Evolutionary conservation across 2,113 vertebrate species (phyloP).

Genomic region (Leucopsar rothschildi): DNA sequence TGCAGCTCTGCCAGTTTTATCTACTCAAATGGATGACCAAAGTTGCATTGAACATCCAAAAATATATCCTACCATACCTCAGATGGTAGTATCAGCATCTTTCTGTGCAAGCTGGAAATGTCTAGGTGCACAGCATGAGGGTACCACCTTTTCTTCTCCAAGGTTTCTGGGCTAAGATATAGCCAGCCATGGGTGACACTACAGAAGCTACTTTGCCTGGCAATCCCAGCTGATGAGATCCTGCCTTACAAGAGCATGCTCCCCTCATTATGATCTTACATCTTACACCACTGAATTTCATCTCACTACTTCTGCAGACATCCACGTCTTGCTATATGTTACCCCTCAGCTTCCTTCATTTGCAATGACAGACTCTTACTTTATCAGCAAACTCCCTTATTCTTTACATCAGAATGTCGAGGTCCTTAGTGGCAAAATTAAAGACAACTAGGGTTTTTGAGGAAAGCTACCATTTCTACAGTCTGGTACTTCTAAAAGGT

Average conservation of each 20-base stretch:
- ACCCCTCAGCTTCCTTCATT: not conserved
- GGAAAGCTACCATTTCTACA: not conserved
- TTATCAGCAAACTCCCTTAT: not conserved
- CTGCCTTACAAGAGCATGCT: not conserved
- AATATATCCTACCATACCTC: not conserved
- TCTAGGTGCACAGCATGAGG: fast-evolving
- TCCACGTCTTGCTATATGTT: not conserved
- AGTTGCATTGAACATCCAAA: not conserved
- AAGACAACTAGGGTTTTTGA: fast-evolving
- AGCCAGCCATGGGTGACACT: not conserved
- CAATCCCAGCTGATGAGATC: not conserved
- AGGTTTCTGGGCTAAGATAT: not conserved
- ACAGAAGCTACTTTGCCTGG: not conserved
- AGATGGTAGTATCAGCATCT: not conserved
- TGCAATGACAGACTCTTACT: not conserved
- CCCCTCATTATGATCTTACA: not conserved
- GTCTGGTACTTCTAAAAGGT: not conserved
- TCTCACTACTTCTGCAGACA: not conserved
- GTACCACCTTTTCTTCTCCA: fast-evolving
- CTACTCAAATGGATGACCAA: not conserved
- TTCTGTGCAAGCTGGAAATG: not conserved
- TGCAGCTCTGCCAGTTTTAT: not conserved
- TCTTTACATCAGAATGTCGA: not conserved
- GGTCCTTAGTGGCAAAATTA: not conserved
- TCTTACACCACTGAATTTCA: not conserved